Base-by-base conservation (phyloP, 2,797 vertebrate genomes). In the Cuculus canorus region DNA sequence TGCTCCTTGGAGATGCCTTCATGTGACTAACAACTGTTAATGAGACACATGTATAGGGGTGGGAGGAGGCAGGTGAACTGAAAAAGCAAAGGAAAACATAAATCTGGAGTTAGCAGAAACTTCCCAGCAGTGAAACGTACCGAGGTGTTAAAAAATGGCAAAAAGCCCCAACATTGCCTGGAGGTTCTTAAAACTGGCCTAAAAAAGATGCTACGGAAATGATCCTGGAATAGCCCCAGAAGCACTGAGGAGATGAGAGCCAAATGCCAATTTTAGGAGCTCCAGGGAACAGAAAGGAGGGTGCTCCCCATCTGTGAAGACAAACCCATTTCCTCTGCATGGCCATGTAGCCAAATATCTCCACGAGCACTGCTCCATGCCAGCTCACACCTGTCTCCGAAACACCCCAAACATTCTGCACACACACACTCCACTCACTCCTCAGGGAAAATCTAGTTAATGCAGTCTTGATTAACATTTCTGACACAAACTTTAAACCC, bases 391-490 rank as follows among this genome's bases (percentile, higher is more conserved):
- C 63, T 0, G 0, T 2, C 68, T 27, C 37, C 1, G 0, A 64
- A 82, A 52, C 22, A 25, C 6, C 11, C 17, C 0, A 0, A 76
- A 32, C 7, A 3, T 14, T 12, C 7, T 0, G 2, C 17, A 22
- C 32, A 16, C 11, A 48, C 10, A 14, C 6, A 7, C 12, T 33
- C 1, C 8, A 3, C 66, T 6, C 28, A 13, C 9, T 81, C 76
- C 76, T 65, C 47, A 8, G 66, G 66, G 82, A 86, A 88, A 88
- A 64, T 23, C 92, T 39, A 47, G 35, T 60, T 96, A 93, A 95
- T 71, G 21, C 88, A 22, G 53, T 39, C 90, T 88, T 94, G 95
- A 95, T 94, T 96, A 95, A 92, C 75, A 60, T 22, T 88, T 71
- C 92, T 69, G 68, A 88, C 73, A 83, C 63, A 33, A 77, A 86